A percentile compares a stretch with the other conserved stretches of the same genome.
Conservation (phyloP, 2,888 invertebrate genomes). For the Andrena bucephala region DNA sequence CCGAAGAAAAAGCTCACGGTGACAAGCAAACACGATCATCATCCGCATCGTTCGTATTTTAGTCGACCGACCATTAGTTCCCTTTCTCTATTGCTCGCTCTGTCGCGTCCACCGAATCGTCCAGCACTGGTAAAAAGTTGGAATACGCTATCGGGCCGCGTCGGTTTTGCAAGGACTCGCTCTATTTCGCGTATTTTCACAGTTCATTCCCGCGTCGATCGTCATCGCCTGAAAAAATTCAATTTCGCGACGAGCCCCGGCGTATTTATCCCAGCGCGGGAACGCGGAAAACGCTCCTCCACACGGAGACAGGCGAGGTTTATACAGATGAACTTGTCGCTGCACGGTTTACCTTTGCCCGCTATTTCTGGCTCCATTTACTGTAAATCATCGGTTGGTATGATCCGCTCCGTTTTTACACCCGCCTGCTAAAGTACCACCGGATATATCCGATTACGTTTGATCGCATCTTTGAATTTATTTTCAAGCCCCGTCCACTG, state of each 20-base stretch:
- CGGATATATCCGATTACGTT: conserved; percentile 24
- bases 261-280: conserved; percentile 24
- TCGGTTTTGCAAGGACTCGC: conserved; percentile 35
- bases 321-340: conserved; percentile 39
- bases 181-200: conserved; percentile 46
- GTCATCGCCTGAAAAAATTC: conserved; percentile 21
- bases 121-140: conserved; percentile 34
- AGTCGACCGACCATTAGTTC: conserved; percentile 5
- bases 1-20: conserved; percentile 18
- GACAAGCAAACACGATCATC: conserved; percentile 26
- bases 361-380: conserved; percentile 39
- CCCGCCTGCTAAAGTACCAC: conserved; percentile 8
- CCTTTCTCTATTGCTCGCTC: conserved; percentile 3
- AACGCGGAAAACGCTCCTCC: conserved; percentile 7
- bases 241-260: conserved; percentile 17
- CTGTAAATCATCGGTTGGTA: conserved; percentile 22
- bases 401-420: conserved; percentile 9
- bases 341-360: conserved; percentile 29
- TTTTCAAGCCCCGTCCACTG: not conserved
- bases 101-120: conserved; percentile 23
- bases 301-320: not conserved
- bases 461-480: conserved; percentile 40
- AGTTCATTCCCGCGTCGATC: conserved; percentile 44
- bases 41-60: conserved; percentile 29
- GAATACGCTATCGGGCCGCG: conserved; percentile 34